Conservation (phyloP, 2,113 vertebrate species). For the Eulemur macaco region DNA sequence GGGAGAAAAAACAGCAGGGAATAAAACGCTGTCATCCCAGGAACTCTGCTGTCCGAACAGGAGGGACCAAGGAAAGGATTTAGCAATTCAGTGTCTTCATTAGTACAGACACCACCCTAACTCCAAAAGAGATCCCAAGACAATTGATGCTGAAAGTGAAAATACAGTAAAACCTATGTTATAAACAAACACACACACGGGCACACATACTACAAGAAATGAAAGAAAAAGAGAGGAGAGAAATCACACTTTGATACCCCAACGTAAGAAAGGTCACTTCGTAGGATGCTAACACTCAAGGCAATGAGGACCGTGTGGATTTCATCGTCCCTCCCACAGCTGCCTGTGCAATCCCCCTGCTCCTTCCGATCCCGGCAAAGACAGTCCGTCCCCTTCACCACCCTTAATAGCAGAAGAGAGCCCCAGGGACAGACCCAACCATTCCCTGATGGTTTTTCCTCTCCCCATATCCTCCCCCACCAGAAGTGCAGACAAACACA, state of each 20-base stretch:
- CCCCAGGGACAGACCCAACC: fast-evolving
- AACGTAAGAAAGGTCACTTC: neutral
- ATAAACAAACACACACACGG: neutral
- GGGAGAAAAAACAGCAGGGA: neutral
- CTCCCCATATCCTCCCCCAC: too few relatives aligned
- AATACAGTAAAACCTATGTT: neutral
- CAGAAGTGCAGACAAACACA: neutral
- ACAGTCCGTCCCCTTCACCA: fast-evolving
- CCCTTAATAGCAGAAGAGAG: too few relatives aligned
- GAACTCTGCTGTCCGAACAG: too few relatives aligned
- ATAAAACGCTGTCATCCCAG: neutral
- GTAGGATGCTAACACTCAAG: neutral
- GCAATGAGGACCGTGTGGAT: neutral
- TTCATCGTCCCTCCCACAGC: fast-evolving
- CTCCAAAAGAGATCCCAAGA: neutral
- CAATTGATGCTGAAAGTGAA: neutral
- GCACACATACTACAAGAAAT: neutral
- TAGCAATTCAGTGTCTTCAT: neutral
- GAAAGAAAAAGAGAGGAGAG: neutral
- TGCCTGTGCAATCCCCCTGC: neutral
- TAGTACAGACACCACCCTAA: neutral
- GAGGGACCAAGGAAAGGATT: neutral
- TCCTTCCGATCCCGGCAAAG: neutral
- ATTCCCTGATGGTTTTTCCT: neutral
- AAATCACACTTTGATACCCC: neutral